phyloP scores from a whole-genome alignment of 2,113 vertebrate genomes.

The Lampris incognitus region DNA sequence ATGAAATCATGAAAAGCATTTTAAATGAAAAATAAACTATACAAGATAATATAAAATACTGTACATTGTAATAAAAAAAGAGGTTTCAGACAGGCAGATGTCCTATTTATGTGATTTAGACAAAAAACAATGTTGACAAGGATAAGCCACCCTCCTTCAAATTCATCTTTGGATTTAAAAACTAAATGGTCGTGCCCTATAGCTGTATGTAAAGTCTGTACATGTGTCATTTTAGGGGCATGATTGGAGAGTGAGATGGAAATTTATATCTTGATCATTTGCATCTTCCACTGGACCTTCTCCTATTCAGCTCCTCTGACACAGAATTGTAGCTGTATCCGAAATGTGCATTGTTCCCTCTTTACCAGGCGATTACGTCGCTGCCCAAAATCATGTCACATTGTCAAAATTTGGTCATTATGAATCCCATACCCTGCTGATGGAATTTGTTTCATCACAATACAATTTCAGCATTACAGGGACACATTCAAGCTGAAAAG shows the following conservation, averaged over 20 bases:
- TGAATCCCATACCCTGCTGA: too few species aligned
- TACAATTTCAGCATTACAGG: background rate
- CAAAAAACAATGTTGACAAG: too few species aligned
- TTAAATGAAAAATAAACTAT: too few species aligned
- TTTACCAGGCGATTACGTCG: background rate
- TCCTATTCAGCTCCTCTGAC: background rate
- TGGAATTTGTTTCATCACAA: too few species aligned
- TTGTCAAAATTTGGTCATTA: background rate
- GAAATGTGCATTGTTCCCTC: background rate
- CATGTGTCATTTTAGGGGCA: constrained; percentile 30
- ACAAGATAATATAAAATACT: too few species aligned
- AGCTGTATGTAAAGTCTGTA: constrained; percentile 46
- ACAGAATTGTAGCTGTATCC: background rate
- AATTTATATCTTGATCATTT: background rate
- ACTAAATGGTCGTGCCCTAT: constrained; percentile 54
- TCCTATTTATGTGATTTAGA: too few species aligned
- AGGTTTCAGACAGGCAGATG: too few species aligned
- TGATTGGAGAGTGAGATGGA: constrained; percentile 15
- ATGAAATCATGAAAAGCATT: too few species aligned
- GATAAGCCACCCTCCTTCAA: constrained; percentile 19
- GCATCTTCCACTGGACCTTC: background rate
- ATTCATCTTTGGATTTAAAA: constrained; percentile 52
- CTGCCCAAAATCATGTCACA: background rate
- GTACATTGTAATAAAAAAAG: too few species aligned
- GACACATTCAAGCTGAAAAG: background rate